Evolutionary conservation across 64 coral and sea anemone genomes (phyloP), one percentile per base, ranked within the genome.

Genomic region (Platygyra sinensis): DNA sequence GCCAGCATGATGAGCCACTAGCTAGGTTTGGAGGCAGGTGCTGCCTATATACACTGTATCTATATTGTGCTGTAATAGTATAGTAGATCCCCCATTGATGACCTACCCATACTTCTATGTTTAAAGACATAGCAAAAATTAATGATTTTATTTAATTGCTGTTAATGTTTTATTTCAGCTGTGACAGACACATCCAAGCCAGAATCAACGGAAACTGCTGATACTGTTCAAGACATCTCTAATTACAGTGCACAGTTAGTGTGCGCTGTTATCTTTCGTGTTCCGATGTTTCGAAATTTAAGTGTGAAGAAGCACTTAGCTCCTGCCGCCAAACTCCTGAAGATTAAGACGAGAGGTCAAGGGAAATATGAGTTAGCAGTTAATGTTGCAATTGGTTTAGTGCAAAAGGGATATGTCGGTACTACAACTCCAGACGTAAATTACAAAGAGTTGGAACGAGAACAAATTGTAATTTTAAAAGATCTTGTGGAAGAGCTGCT

Each of bases 401-500:
- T 77, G 10, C 27, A 77, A 9, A 25, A 52, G 36, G 75, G 16
- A 7, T 22, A 25, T 38, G 75, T 77, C 28, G 1, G 46, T n/a
- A 67, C 46, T 83, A 2, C 39, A 36, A 0, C 14, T 67, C 79
- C 79, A 17, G 60, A 42, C 4, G n/a, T n/a, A n/a, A 83, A 83
- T 12, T 83, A 83, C 80, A 83, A 46, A 25, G 30, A 83, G 10
- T 20, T 83, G n/a, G 30, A 38, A 83, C 24, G 60, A 49, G 60
- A 83, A 67, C 24, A 65, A 46, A 67, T 83, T 49, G 62, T 83
- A 83, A 83, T 83, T 46, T 65, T 42, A 10, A 42, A 83, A 83
- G 60, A 83, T 14, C 60, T 83, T 19, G 14, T 1, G 8, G 60
- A 83, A 67, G 2, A 0, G 80, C 25, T 67, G 61, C 24, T 0